Percentiles rank a stretch among this genome's conserved stretches.
Conservation (phyloP, 2,888 invertebrate species). For the Stenchaetothrips biformis region DNA sequence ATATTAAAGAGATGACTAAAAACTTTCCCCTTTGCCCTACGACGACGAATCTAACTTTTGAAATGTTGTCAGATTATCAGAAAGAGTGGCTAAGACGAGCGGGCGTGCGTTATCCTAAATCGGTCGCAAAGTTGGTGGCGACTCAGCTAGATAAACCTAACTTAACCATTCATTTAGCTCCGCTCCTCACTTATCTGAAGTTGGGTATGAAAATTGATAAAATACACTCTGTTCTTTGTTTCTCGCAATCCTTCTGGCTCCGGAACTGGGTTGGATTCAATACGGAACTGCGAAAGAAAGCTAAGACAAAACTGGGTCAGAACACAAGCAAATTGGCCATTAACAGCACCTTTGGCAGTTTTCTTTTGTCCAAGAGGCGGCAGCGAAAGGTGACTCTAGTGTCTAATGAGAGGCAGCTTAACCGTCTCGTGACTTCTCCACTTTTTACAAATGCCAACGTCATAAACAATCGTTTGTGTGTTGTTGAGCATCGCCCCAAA, state of each 20-base stretch:
- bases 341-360: not conserved
- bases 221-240: not conserved
- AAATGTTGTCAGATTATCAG: not conserved
- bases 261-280: not conserved
- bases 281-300: not conserved
- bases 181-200: not conserved
- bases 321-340: not conserved
- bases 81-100: not conserved
- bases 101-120: not conserved
- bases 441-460: too few species aligned
- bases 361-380: not conserved
- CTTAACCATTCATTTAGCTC: not conserved
- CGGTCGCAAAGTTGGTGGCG: not conserved
- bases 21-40: not conserved
- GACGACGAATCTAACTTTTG: not conserved
- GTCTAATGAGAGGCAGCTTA: not conserved
- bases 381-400: not conserved
- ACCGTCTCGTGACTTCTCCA: not conserved
- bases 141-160: not conserved
- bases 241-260: too few species aligned
- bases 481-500: not conserved
- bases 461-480: not conserved
- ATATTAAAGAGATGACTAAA: too few species aligned
- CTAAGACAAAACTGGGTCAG: not conserved
- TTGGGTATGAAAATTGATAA: not conserved